Evolutionary conservation across 2,888 invertebrate species (phyloP), one percentile per base, ranked within the genome.

Genomic region (Drosophila pullipes): DNA sequence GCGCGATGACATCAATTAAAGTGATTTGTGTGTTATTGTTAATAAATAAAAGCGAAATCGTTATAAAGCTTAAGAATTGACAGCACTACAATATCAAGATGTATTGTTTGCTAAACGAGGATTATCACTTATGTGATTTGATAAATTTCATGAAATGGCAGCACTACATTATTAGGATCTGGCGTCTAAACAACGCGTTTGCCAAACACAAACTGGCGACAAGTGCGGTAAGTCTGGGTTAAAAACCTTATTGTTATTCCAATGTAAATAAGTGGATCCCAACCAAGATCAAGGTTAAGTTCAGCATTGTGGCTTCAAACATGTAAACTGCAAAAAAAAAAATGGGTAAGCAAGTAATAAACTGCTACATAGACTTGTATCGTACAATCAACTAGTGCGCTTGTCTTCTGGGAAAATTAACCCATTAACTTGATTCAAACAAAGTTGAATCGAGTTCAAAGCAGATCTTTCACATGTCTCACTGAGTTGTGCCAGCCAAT

Each of bases 361-460:
- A 60, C 18, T 31, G 47, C 11, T 37, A 28, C 28, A 11, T 58
- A 41, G 18, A 25, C 22, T 53, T 53, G n/a, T 30, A 7, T 4
- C 16, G 72, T n/a, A 31, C 62, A 41, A 60, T 72, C 62, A 69
- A 69, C 73, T 60, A 55, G 41, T 13, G 22, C 22, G 28, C 22
- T 47, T 41, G 64, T 78, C 54, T 78, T 82, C 78, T 66, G 49
- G 57, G 83, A 78, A 78, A 57, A 63, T n/a, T 49, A 39, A 30
- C 39, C 37, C 39, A 82, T 82, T 74, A 82, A 65, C n/a, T 37
- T 53, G 61, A 53, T 37, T 30, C 54, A 69, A 31, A 54, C 39
- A 59, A 60, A 78, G 78, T 78, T 78, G 57, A 78, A 69, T 47
- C 31, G 50, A 57, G 79, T 78, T 78, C 79, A 78, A 47, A 47